Percentiles rank a stretch among this genome's conserved stretches.
Evolutionary conservation across 2,888 invertebrate genomes (phyloP).

Genomic region (Calephelis perditalis): DNA sequence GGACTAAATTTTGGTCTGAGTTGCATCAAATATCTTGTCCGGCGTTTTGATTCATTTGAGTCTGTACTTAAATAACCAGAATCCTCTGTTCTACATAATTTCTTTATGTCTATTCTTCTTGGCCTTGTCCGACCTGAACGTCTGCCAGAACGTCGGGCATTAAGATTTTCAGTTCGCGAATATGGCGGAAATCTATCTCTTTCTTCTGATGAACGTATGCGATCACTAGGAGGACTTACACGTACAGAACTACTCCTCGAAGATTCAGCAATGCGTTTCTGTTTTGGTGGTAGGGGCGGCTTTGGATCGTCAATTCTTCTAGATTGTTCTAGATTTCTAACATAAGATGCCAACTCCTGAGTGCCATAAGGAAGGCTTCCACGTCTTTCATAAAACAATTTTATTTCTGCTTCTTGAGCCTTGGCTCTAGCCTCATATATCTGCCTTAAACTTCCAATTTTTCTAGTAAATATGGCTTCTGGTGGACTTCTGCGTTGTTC

Average conservation of each 20-base stretch:
- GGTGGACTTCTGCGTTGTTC: constrained; percentile 44
- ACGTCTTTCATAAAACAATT: constrained; percentile 52
- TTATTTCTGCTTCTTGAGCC: constrained; percentile 47
- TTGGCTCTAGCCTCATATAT: constrained; percentile 86
- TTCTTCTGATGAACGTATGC: constrained; percentile 54
- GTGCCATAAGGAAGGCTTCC: constrained; percentile 55
- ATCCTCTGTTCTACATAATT: constrained; percentile 79
- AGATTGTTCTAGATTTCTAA: constrained; percentile 50
- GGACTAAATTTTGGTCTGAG: constrained; percentile 50
- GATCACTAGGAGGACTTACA: constrained; percentile 55
- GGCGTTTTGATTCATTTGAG: constrained; percentile 80
- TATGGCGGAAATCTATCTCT: constrained; percentile 55
- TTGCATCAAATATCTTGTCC: constrained; percentile 67
- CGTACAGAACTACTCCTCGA: constrained; percentile 45
- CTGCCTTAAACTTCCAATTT: constrained; percentile 85
- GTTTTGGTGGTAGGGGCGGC: constrained; percentile 65
- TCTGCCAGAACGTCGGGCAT: constrained; percentile 58
- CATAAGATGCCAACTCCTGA: constrained; percentile 51
- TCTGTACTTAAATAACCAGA: constrained; percentile 93
- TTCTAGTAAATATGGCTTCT: constrained; percentile 68
- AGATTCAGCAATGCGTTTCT: constrained; percentile 46
- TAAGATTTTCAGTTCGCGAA: constrained; percentile 51
- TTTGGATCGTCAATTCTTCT: constrained; percentile 51
- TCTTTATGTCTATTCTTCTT: constrained; percentile 59
- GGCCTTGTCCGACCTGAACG: constrained; percentile 61